phyloP scores from a whole-genome alignment of 2,797 vertebrate genomes.

The Remorina albescens region DNA sequence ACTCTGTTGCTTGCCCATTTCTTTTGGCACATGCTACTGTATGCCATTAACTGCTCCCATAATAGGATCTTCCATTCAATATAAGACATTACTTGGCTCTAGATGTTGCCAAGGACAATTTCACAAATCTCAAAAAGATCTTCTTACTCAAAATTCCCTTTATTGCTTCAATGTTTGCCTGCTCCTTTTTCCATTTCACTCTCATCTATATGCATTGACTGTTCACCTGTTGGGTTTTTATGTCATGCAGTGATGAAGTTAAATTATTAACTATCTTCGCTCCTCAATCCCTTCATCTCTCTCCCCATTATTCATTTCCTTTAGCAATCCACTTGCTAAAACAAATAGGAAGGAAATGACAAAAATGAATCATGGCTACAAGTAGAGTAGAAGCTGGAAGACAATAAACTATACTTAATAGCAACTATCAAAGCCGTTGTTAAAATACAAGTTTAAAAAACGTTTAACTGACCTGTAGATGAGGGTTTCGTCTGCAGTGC shows the following conservation, averaged over 20 bases:
- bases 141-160: not conserved
- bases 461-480: constrained; percentile 91
- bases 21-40: not conserved
- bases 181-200: not conserved
- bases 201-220: constrained; percentile 42
- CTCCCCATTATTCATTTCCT: constrained; percentile 52
- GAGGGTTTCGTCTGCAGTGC: constrained; percentile 91
- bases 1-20: not conserved
- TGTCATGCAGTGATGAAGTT: constrained; percentile 60
- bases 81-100: not conserved
- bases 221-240: constrained; percentile 53
- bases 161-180: constrained; percentile 15
- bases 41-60: not conserved
- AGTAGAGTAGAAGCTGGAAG: not conserved
- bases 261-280: constrained; percentile 67
- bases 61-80: not conserved
- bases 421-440: not conserved
- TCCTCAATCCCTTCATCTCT: constrained; percentile 52
- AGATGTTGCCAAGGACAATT: not conserved
- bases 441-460: not conserved
- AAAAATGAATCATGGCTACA: constrained; percentile 15
- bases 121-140: not conserved
- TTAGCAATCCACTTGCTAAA: constrained; percentile 45
- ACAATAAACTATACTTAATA: not conserved
- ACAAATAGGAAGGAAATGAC: constrained; percentile 15